Evolutionary conservation across 2,113 vertebrate species (phyloP).

Genomic region (Pachycephala philippinensis): DNA sequence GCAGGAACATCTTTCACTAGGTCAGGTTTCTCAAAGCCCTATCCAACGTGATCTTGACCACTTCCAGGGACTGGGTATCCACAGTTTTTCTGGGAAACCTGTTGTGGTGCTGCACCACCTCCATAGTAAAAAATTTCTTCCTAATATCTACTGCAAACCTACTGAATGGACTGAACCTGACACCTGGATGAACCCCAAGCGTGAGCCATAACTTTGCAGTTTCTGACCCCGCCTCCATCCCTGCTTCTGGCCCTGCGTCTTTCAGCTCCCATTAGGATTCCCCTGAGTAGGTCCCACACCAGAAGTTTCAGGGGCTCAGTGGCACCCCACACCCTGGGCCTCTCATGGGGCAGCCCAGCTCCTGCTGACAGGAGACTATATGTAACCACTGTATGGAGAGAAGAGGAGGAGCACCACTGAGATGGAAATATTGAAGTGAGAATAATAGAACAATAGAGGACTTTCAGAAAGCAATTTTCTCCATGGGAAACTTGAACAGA

Average conservation of each 20-base stretch:
- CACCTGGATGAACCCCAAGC: not conserved
- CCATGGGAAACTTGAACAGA: not conserved
- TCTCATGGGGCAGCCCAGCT: not conserved
- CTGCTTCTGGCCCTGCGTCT: not conserved
- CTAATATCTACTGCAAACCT: not conserved
- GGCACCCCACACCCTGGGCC: accelerated
- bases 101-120: not conserved
- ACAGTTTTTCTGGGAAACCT: not conserved
- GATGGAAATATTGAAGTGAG: not conserved
- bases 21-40: not conserved
- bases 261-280: not conserved
- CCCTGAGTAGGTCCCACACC: not conserved
- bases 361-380: not conserved
- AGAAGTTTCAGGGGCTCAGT: not conserved
- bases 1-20: not conserved
- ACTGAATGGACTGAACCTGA: not conserved
- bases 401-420: not conserved
- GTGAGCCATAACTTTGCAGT: not conserved
- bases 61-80: not conserved
- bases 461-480: not conserved
- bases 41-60: not conserved
- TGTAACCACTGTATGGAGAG: accelerated
- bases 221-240: not conserved
- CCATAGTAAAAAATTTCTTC: not conserved
- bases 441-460: not conserved